Evolutionary conservation across 2,888 invertebrate genomes (phyloP).

Genomic region (Polymixis flavicincta): DNA sequence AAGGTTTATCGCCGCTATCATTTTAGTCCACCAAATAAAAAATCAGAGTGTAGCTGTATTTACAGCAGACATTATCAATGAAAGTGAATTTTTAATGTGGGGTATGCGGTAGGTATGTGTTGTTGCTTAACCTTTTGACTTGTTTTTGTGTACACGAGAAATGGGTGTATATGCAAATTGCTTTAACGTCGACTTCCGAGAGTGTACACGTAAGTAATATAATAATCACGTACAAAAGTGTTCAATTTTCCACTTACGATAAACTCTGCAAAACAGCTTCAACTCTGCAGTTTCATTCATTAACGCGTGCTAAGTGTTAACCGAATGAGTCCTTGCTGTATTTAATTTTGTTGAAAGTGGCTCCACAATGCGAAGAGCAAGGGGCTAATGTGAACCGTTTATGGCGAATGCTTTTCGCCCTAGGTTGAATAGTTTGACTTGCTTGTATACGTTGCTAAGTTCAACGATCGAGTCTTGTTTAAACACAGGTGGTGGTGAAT

Average conservation of each 20-base stretch:
- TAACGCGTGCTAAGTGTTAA: conserved; percentile 38
- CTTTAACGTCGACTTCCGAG: background rate
- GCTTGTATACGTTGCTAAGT: conserved; percentile 26
- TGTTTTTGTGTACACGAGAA: too few species aligned
- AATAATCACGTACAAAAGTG: background rate
- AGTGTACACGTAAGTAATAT: background rate
- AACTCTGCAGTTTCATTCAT: conserved; percentile 40
- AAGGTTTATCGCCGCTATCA: too few species aligned
- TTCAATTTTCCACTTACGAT: conserved; percentile 19
- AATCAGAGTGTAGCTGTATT: background rate
- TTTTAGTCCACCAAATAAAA: too few species aligned
- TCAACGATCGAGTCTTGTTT: conserved; percentile 21
- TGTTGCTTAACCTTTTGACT: background rate
- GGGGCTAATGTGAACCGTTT: conserved; percentile 30
- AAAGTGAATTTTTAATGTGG: background rate
- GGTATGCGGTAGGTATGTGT: background rate
- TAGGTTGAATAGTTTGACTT: conserved; percentile 20
- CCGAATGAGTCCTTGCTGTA: conserved; percentile 46
- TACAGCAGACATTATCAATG: too few species aligned
- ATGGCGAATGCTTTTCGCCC: conserved; percentile 31
- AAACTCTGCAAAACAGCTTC: conserved; percentile 26
- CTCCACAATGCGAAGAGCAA: conserved; percentile 2
- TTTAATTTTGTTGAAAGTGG: conserved; percentile 49
- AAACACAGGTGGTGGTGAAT: conserved; percentile 16
- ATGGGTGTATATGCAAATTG: background rate